phyloP scores from a whole-genome alignment of 2,888 invertebrate genomes.

The Nemoura dubitans region DNA sequence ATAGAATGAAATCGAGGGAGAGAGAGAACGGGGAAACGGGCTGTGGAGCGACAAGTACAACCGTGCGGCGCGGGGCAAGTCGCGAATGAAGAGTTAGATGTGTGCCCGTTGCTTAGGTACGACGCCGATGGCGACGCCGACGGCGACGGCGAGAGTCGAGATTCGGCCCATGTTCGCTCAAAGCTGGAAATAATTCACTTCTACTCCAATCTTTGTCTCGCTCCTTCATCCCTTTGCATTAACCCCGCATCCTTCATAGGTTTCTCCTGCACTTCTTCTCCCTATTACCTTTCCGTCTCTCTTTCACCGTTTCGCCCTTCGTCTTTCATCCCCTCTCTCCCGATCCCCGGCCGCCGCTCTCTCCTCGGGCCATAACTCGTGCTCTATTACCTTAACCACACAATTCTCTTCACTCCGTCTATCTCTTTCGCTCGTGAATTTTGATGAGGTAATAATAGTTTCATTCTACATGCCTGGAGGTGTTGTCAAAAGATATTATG shows the following conservation, averaged over 20 bases:
- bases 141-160: conserved; percentile 15
- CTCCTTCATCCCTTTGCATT: conserved; percentile 40
- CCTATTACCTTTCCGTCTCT: not conserved
- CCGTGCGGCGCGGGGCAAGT: conserved; percentile 3
- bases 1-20: conserved; percentile 41
- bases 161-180: conserved; percentile 39
- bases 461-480: conserved; percentile 44
- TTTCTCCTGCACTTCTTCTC: conserved; percentile 40
- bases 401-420: conserved; percentile 37
- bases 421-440: conserved; percentile 47
- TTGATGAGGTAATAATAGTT: conserved; percentile 50
- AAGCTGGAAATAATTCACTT: conserved; percentile 49
- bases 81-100: conserved; percentile 41
- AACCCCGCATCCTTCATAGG: conserved; percentile 37
- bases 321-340: not conserved
- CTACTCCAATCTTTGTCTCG: conserved; percentile 48
- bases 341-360: not conserved
- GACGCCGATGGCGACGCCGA: too few relatives aligned
- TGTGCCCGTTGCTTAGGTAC: not conserved
- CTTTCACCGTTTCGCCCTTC: not conserved
- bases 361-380: conserved; percentile 46
- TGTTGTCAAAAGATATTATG: not conserved
- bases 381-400: conserved; percentile 48
- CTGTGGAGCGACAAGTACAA: not conserved
- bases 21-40: not conserved